These are phyloP conservation scores for Macaria notata DNA, from an alignment of 2,888 invertebrate genomes.

Conservation along the genomic window DNA sequence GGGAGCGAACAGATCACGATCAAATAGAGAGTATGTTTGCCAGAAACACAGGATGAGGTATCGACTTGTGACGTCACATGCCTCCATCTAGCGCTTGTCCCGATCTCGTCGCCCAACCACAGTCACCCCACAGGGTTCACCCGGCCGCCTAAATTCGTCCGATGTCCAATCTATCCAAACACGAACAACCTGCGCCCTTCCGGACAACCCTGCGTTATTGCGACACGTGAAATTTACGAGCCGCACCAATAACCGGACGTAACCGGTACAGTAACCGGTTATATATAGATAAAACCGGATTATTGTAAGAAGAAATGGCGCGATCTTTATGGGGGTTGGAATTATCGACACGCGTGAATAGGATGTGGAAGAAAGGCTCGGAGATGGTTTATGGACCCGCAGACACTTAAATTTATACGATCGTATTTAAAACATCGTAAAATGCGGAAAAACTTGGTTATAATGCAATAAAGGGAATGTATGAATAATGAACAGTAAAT, in stretches of 20 bases:
- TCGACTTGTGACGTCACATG: slow-evolving; percentile 8
- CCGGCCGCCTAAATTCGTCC: slow-evolving; percentile 24
- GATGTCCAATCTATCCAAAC: slow-evolving; percentile 63
- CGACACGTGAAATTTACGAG: slow-evolving; percentile 66
- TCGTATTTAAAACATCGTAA: slow-evolving; percentile 22
- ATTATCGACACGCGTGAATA: slow-evolving; percentile 24
- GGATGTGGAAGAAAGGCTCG: slow-evolving; percentile 16
- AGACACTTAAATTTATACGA: slow-evolving; percentile 21
- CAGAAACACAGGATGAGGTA: neutral
- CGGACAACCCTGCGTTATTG: slow-evolving; percentile 53
- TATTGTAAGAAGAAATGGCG: slow-evolving; percentile 36
- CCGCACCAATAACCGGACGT: slow-evolving; percentile 40
- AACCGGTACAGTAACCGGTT: slow-evolving; percentile 52
- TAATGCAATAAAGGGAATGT: neutral
- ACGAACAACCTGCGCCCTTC: slow-evolving; percentile 50
- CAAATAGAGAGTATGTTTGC: too few relatives aligned
- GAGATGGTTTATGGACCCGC: slow-evolving; percentile 23
- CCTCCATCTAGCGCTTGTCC: slow-evolving; percentile 6
- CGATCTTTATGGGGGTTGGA: slow-evolving; percentile 25
- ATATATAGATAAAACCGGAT: slow-evolving; percentile 59
- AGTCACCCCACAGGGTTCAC: slow-evolving; percentile 7
- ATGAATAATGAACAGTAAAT: slow-evolving; percentile 3
- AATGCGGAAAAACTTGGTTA: slow-evolving; percentile 13
- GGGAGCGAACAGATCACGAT: too few relatives aligned
- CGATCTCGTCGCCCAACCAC: slow-evolving; percentile 16